Evolutionary conservation across 64 coral and sea anemone genomes (phyloP), one percentile per base, ranked within the genome.

Genomic region (Platygyra sinensis): DNA sequence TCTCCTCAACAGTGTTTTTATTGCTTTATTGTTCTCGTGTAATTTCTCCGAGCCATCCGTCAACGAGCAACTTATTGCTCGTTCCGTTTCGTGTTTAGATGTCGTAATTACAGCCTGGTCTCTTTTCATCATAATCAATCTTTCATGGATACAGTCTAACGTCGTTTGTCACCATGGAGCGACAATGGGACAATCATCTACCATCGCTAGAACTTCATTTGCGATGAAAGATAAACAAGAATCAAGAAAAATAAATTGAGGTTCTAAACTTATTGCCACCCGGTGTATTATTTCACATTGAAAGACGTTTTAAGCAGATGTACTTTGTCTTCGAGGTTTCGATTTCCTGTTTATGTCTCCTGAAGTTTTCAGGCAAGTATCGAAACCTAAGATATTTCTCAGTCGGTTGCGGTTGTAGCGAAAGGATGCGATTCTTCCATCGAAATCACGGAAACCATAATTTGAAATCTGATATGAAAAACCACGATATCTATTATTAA

Each of bases 11-110:
- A 42, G 80, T 83, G 80, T 83, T 83, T 83, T 83, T 83, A 83
- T 83, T 64, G 54, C 60, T 60, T 18, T 83, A 65, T 83, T 64
- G 80, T 65, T 42, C 9, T 65, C 30, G 74, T 31, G 59, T 83
- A 24, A 83, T 83, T 83, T 62, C 32, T 55, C 39, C 59, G 60
- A 30, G 80, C 59, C 80, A 83, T 83, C 80, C 30, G 18, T 83
- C 80, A 83, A 62, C 80, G 30, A 83, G 60, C 31, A 67, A 65
- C 80, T 83, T 83, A 83, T 65, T 18, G 54, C 4, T 31, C 19
- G 64, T 83, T 83, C 80, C 80, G 80, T 83, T 64, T 65, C 30
- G 60, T 83, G 80, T 65, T 83, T 20, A 62, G 18, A 83, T 83
- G 60, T 33, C 64, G 80, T 83, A 83, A 83, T 83, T 83, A 83